These are phyloP conservation scores for Ursus arctos DNA, from an alignment of 2,113 vertebrate genomes.

Conservation along the genomic window DNA sequence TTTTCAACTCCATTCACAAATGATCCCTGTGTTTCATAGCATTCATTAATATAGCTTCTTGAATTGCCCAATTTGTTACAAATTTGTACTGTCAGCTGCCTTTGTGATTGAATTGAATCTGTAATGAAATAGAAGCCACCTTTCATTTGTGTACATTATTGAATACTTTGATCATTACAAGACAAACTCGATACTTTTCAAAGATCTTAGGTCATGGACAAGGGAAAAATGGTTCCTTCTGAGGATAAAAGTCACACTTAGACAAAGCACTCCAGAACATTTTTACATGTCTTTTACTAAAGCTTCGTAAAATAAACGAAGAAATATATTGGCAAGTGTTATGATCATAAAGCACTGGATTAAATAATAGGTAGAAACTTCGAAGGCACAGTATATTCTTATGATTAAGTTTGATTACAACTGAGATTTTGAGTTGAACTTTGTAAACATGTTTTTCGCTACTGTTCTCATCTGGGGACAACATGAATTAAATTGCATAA, in stretches of 20 bases:
- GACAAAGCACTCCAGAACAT: not conserved
- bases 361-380: slow-evolving; percentile 67
- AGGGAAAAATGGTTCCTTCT: slow-evolving; percentile 49
- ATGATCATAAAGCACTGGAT: slow-evolving; percentile 67
- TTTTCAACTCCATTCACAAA: slow-evolving; percentile 89
- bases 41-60: slow-evolving; percentile 87
- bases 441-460: not conserved
- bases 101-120: slow-evolving; percentile 76
- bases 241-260: slow-evolving; percentile 19
- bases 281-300: slow-evolving; percentile 65
- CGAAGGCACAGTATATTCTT: slow-evolving; percentile 58
- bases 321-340: not conserved
- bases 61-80: slow-evolving; percentile 92
- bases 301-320: slow-evolving; percentile 54
- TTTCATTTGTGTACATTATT: slow-evolving; percentile 68
- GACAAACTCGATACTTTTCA: slow-evolving; percentile 73
- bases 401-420: slow-evolving; percentile 57
- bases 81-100: slow-evolving; percentile 90
- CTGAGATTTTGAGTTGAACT: not conserved
- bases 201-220: slow-evolving; percentile 19
- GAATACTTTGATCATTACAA: slow-evolving; percentile 71
- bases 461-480: not conserved
- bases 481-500: not conserved
- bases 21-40: slow-evolving; percentile 85
- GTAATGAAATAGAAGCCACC: slow-evolving; percentile 64